phyloP scores from a whole-genome alignment of 2,113 vertebrate genomes.

The Oxyruncus cristatus region DNA sequence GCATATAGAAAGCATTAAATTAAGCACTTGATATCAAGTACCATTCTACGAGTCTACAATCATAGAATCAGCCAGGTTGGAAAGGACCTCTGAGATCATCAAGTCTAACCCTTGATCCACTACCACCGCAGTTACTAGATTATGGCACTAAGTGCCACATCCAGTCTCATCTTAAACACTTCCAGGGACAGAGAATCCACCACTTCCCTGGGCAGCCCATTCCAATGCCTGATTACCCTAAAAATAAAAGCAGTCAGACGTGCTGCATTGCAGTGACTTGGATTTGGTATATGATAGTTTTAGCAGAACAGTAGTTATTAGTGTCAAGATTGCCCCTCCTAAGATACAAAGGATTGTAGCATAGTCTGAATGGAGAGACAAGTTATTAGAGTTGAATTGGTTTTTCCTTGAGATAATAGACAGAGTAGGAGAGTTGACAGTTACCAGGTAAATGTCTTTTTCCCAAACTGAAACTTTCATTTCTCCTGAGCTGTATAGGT shows the following conservation, averaged over 20 bases:
- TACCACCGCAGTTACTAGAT: no score
- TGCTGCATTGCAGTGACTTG: background rate
- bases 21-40: background rate
- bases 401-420: background rate
- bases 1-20: conserved; percentile 2
- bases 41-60: background rate
- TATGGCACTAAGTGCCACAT: no score
- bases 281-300: background rate
- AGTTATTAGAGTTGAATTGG: background rate
- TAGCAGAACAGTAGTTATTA: background rate
- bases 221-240: background rate
- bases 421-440: background rate
- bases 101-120: no score
- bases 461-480: background rate
- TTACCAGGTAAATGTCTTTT: background rate
- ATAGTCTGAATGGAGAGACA: background rate
- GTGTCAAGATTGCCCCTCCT: background rate
- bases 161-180: no score
- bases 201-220: no score
- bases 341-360: background rate
- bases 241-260: background rate
- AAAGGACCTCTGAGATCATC: no score
- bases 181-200: no score
- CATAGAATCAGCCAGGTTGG: no score
- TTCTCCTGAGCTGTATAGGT: background rate